These are phyloP conservation scores for Dryobates pubescens DNA, from an alignment of 2,797 vertebrate species.

Conservation along the genomic window DNA sequence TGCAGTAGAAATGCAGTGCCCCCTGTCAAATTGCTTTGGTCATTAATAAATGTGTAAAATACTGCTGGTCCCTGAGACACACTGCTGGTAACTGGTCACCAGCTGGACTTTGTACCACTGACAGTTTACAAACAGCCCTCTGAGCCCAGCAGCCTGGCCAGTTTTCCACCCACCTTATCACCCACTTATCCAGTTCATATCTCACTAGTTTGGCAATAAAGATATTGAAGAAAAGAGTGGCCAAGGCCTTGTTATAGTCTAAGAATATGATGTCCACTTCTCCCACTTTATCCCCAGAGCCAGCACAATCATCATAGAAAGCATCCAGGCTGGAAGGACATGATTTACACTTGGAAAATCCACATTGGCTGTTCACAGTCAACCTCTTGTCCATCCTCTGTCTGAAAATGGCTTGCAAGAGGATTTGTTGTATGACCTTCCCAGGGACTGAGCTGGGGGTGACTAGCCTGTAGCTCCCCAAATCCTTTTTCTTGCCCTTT, in stretches of 20 bases:
- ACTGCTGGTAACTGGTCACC: not conserved
- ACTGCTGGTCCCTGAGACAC: not conserved
- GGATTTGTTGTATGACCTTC: not conserved
- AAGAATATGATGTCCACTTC: not conserved
- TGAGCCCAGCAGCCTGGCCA: not conserved
- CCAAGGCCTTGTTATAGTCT: not conserved
- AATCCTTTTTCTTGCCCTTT: not conserved
- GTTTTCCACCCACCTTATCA: not conserved
- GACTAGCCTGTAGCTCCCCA: not conserved
- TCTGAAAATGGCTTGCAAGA: not conserved
- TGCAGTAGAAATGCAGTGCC: not conserved
- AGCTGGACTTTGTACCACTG: not conserved
- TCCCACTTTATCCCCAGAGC: not conserved
- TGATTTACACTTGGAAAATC: not conserved
- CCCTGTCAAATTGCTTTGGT: not conserved
- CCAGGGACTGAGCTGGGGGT: not conserved
- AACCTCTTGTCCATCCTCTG: not conserved
- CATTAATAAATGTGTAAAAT: not conserved
- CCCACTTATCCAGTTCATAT: not conserved
- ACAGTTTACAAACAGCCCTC: not conserved
- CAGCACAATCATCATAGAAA: not conserved
- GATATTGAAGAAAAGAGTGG: not conserved
- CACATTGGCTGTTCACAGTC: not conserved
- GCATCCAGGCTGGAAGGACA: not conserved
- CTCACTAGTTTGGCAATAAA: not conserved